Evolutionary conservation across 1,140 invertebrate genomes (phyloP).

Genomic region (Magallana ariakensis): DNA sequence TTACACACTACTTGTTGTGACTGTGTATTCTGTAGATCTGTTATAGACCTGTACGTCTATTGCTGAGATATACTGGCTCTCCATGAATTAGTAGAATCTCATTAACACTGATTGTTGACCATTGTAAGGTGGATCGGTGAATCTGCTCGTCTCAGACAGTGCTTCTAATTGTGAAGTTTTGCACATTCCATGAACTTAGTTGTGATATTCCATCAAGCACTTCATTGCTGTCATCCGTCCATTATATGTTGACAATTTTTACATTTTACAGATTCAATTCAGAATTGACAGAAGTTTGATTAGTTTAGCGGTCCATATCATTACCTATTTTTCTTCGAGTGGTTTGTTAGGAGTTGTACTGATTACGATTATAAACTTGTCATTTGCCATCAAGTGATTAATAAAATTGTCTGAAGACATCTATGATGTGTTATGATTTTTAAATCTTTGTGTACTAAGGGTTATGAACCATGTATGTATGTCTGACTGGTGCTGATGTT

Average conservation of each 20-base stretch:
- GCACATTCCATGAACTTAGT: constrained; percentile 6
- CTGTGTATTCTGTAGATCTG: too few species aligned
- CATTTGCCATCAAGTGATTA: neutral
- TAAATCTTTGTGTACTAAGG: neutral
- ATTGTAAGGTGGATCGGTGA: too few species aligned
- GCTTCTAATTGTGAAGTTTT: neutral
- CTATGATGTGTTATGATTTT: neutral
- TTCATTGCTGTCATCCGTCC: constrained; percentile 8
- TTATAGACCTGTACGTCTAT: too few species aligned
- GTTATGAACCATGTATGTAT: neutral
- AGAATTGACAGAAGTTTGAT: neutral
- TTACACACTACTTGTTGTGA: too few species aligned
- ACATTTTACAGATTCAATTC: neutral
- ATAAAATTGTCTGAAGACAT: neutral
- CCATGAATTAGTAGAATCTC: constrained; percentile 27
- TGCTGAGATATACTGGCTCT: neutral
- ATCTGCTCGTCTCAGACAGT: neutral
- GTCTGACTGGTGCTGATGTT: too few species aligned
- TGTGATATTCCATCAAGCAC: constrained; percentile 23
- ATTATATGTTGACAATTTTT: neutral
- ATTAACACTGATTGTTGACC: neutral
- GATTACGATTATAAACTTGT: neutral
- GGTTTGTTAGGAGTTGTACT: constrained; percentile 4
- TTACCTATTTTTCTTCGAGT: constrained; percentile 15
- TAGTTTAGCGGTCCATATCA: neutral